Evolutionary conservation across 2,113 vertebrate species (phyloP), one percentile per base, ranked within the genome.

Genomic region (Scytalopus superciliaris): DNA sequence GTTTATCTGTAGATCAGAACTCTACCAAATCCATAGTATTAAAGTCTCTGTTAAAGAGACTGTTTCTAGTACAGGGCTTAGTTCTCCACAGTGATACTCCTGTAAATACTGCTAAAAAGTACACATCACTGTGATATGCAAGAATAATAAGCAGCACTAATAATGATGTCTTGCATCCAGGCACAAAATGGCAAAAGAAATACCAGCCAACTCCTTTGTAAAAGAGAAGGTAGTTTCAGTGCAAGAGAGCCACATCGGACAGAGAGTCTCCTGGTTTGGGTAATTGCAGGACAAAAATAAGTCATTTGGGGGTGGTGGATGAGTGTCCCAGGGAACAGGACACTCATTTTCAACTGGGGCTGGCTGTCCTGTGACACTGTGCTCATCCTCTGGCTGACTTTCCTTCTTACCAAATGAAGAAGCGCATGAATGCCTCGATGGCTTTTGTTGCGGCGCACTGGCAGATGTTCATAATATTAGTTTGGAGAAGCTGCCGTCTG

Each of bases 41-140:
- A 66, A 74, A 18, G 93, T 92, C 94, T 97, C 90, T 84, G 44
- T 92, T 89, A 59, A 83, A 79, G 84, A 93, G 91, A 66, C 84
- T 44, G 24, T 79, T 90, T 84, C 74, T 92, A 90, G 93, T 49
- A 68, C 85, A 96, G 91, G 80, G 76, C 95, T 95, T 90, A 93
- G 86, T 88, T 84, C 87, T 95, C 70, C 84, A 90, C 94, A 91
- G 91, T 93, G 82, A 94, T 90, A 37, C 57, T 72, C 30, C 75
- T 93, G 91, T 96, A 93, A 96, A 94, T 96, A 75, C 49, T 72
- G 37, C 84, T 87, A 66, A 91, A 87, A 95, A 50, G 66, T 93
- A 86, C 56, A 82, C 40, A 74, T 98, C 95, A 96, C 97, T 97
- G 98, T 97, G 97, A 95, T 94, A 79, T 55, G 31, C 83, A 78